Percentiles rank a stretch among this genome's conserved stretches.
phyloP scores from a whole-genome alignment of 1,140 invertebrate genomes.

The Telenomus remus region DNA sequence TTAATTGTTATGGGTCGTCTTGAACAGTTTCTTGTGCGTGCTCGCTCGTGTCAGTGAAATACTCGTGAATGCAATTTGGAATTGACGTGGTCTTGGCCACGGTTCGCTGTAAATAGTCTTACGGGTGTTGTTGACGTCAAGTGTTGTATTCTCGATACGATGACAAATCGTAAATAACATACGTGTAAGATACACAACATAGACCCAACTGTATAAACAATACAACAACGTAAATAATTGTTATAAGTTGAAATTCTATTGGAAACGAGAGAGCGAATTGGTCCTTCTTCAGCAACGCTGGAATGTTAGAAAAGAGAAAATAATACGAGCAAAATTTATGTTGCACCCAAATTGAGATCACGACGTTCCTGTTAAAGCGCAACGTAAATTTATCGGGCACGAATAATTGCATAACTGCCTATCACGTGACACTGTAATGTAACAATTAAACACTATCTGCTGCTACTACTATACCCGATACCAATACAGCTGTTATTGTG shows the following conservation, averaged over 20 bases:
- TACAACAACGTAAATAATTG: constrained; percentile 6
- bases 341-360: background rate
- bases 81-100: constrained; percentile 57
- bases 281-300: background rate
- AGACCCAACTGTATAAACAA: constrained; percentile 45
- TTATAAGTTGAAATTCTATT: constrained; percentile 16
- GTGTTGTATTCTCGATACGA: constrained; percentile 45
- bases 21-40: constrained; percentile 50
- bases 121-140: constrained; percentile 42
- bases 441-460: constrained; percentile 26
- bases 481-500: constrained; percentile 29
- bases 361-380: background rate
- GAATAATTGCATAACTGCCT: constrained; percentile 39
- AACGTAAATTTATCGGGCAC: constrained; percentile 11
- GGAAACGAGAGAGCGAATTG: background rate
- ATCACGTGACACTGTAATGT: constrained; percentile 33
- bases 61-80: constrained; percentile 56
- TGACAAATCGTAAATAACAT: constrained; percentile 41
- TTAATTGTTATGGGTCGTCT: constrained; percentile 39
- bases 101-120: constrained; percentile 56
- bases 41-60: constrained; percentile 46
- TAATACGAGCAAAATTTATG: no score
- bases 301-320: no score
- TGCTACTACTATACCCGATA: constrained; percentile 27
- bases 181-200: constrained; percentile 42